Percentiles rank a stretch among this genome's conserved stretches.
These are phyloP conservation scores for Oostethus manadensis DNA, from an alignment of 2,113 vertebrate species.

Conservation along the genomic window DNA sequence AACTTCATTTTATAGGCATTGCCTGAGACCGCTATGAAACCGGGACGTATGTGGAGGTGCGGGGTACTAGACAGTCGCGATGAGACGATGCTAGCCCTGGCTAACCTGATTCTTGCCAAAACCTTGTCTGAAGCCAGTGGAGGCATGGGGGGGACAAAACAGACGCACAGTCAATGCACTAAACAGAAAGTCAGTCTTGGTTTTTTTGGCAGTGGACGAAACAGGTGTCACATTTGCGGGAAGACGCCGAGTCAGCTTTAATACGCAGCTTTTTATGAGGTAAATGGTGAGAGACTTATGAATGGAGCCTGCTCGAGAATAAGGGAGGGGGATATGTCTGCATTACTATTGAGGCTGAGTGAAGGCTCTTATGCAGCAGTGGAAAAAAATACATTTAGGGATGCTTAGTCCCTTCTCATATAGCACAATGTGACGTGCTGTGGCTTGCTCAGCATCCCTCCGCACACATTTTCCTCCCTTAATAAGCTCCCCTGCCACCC, in stretches of 20 bases:
- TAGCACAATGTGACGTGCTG: conserved; percentile 28
- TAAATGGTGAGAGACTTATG: conserved; percentile 30
- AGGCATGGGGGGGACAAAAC: not conserved
- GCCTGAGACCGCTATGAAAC: too few species aligned
- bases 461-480: conserved; percentile 24
- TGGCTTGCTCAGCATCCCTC: conserved; percentile 52
- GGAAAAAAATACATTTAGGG: not conserved
- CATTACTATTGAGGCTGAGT: conserved; percentile 1
- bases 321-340: conserved; percentile 16
- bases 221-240: conserved; percentile 67
- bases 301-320: conserved; percentile 22
- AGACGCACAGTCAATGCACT: conserved; percentile 9
- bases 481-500: conserved; percentile 46
- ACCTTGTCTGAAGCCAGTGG: too few species aligned
- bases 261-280: conserved; percentile 43
- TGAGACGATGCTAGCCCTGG: too few species aligned
- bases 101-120: too few species aligned
- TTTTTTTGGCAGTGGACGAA: conserved; percentile 25
- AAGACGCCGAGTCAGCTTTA: conserved; percentile 56
- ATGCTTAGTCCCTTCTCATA: conserved; percentile 9
- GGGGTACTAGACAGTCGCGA: too few species aligned
- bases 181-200: conserved; percentile 58
- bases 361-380: not conserved
- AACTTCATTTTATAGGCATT: too few species aligned
- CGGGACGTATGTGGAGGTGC: too few species aligned